A percentile compares a stretch with the other conserved stretches of the same genome.
Evolutionary conservation across 2,888 invertebrate species (phyloP).

Genomic region (Sphinx pinastri): DNA sequence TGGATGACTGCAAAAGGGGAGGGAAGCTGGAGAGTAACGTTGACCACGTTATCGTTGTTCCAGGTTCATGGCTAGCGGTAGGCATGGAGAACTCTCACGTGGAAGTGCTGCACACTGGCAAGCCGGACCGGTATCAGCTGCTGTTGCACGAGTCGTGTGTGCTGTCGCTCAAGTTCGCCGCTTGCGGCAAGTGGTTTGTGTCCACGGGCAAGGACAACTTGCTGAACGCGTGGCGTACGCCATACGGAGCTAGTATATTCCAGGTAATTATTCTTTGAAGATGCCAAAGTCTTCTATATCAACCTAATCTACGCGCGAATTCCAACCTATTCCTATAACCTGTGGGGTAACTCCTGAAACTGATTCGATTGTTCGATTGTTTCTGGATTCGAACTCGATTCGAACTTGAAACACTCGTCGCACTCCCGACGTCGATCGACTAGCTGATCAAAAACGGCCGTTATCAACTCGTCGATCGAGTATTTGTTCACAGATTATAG

Average conservation of each 20-base stretch:
- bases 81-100: slow-evolving; percentile 99
- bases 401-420: no score
- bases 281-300: no score
- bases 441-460: no score
- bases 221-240: slow-evolving; percentile 98
- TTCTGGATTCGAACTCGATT: no score
- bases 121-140: slow-evolving; percentile 97
- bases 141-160: slow-evolving; percentile 99
- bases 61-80: slow-evolving; percentile 97
- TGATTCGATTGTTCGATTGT: no score
- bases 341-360: no score
- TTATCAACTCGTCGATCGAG: no score
- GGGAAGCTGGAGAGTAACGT: not conserved
- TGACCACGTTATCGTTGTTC: not conserved
- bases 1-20: no score
- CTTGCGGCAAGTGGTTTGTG: slow-evolving; percentile 99
- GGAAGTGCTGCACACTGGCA: slow-evolving; percentile 95
- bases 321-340: no score
- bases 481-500: no score
- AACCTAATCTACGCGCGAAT: no score
- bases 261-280: slow-evolving; percentile 85
- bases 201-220: slow-evolving; percentile 99
- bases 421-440: no score
- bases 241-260: slow-evolving; percentile 99
- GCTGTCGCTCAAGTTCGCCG: slow-evolving; percentile 96